phyloP scores from a whole-genome alignment of 1,140 invertebrate species.

The Papilio helenus region DNA sequence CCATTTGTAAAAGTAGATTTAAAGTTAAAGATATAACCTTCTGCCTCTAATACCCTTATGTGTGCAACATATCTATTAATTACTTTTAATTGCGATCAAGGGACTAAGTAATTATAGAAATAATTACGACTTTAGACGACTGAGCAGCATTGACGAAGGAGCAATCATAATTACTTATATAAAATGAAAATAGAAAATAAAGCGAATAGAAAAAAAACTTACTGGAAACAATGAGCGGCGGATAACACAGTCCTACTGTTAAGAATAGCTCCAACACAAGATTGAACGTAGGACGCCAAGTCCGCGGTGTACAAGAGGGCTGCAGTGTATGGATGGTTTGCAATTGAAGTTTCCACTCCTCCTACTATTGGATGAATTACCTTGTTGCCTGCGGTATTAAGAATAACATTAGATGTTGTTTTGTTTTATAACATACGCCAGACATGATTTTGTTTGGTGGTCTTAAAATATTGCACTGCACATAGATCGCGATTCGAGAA shows the following conservation, averaged over 20 bases:
- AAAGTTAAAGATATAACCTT: too few species aligned
- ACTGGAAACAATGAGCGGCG: background rate
- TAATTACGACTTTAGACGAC: too few species aligned
- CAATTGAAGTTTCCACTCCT: background rate
- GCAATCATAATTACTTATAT: too few species aligned
- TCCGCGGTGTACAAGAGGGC: conserved; percentile 5
- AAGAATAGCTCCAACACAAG: conserved; percentile 27
- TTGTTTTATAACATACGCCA: background rate
- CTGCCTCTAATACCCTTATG: too few species aligned
- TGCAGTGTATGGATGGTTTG: conserved; percentile 24
- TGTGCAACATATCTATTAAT: too few species aligned
- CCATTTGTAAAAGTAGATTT: too few species aligned
- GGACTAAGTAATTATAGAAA: too few species aligned
- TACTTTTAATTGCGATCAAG: too few species aligned
- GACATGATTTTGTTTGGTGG: background rate
- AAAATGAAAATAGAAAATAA: background rate
- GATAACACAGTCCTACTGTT: conserved; percentile 18
- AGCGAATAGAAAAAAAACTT: background rate
- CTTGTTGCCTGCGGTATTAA: background rate
- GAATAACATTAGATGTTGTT: background rate
- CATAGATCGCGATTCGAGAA: background rate
- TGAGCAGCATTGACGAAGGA: too few species aligned
- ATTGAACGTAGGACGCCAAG: conserved; percentile 5
- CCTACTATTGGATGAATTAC: conserved; percentile 30
- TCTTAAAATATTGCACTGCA: background rate